These are phyloP conservation scores for Epizoanthus ramosus DNA, from an alignment of 92 coral and sea anemone species.

Conservation along the genomic window DNA sequence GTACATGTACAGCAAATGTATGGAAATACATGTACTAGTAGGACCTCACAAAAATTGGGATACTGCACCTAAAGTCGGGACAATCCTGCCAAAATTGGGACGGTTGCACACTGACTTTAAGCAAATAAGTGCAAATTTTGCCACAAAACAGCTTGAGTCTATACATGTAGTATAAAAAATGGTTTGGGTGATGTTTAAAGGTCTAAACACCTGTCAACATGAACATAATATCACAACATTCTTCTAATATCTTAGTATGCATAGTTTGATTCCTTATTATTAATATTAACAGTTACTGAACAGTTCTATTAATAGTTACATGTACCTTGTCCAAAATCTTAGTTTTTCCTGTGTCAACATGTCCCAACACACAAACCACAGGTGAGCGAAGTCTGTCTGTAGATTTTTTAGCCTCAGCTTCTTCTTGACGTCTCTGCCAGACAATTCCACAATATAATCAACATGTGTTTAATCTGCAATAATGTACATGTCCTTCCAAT, in stretches of 20 bases:
- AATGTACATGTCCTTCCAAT: background rate
- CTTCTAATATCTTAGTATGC: background rate
- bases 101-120: too few relatives aligned
- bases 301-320: slow-evolving; percentile 33
- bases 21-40: too few relatives aligned
- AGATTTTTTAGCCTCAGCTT: slow-evolving; percentile 79
- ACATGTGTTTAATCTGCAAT: background rate
- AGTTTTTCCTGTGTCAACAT: slow-evolving; percentile 98
- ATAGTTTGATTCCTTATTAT: background rate
- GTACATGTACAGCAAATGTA: too few relatives aligned
- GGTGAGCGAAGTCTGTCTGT: slow-evolving; percentile 93
- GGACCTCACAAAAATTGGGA: too few relatives aligned
- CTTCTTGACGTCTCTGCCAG: slow-evolving; percentile 71
- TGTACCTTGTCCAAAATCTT: slow-evolving; percentile 98
- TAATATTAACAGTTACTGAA: too few relatives aligned
- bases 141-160: too few relatives aligned
- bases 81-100: too few relatives aligned
- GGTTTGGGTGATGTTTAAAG: too few relatives aligned
- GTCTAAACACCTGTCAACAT: too few relatives aligned
- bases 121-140: too few relatives aligned
- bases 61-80: too few relatives aligned
- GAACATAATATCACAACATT: background rate
- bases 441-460: background rate
- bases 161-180: too few relatives aligned
- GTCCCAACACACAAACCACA: slow-evolving; percentile 97